Base-by-base conservation (phyloP, 2,888 invertebrate species). In the Dasypolia templi region DNA sequence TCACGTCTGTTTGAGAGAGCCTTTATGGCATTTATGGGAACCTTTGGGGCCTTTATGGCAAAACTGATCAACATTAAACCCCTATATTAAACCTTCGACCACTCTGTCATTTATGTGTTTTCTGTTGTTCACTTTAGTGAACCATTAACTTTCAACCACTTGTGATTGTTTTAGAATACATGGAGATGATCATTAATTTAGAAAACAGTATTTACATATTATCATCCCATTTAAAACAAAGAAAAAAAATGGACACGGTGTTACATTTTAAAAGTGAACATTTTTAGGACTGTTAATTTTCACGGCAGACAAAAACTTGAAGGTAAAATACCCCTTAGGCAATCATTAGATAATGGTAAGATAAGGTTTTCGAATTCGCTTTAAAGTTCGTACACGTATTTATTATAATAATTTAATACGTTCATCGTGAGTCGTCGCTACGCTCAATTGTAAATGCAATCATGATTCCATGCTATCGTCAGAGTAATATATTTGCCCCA, bases 401-500 rank as follows among this genome's bases (percentile, higher is more conserved):
- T 3, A 68, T 77, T 70, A 22, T 69, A 35, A 42, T 42, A 69
- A 55, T 53, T 46, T 26, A 56, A 56, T 49, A 77, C 62, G 44
- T 56, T 19, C 11, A 39, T 44, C 35, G 11, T 53, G 58, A 58
- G 59, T 32, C n/a, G 22, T 44, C 29, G 22, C 55, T 55, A 35
- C 6, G 29, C 58, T 55, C 29, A 35, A 51, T 56, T 65, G 26
- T 56, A 46, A 67, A 62, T 29, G n/a, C 32, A 53, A 79, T 32
- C 44, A 61, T 55, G 56, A 66, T 59, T 73, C 53, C 72, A 61
- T 68, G 56, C 51, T 55, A 55, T 56, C 39, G 32, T 55, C 73
- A 49, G 59, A 73, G 32, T 59, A 64, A 67, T 61, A 53, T 32
- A 61, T 39, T 55, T 74, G 66, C 29, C 74, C 51, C 46, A 63